Conservation (phyloP, 2,888 invertebrate genomes). For the Nesidiocoris tenuis region DNA sequence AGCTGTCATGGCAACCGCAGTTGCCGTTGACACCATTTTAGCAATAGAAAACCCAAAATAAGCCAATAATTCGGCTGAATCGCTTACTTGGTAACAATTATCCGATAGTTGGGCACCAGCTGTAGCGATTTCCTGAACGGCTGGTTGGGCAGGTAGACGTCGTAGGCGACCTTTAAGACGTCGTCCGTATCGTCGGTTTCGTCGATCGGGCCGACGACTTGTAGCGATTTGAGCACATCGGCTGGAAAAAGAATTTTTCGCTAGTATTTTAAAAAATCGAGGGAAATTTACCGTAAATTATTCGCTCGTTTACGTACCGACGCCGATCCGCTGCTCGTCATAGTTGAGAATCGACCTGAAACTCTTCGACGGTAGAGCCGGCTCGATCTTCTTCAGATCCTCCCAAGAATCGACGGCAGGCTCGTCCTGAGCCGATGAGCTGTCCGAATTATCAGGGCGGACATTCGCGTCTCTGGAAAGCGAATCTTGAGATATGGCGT, state of each 20-base stretch:
- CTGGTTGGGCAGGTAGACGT: slow-evolving; percentile 46
- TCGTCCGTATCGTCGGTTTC: background rate
- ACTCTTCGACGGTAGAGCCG: background rate
- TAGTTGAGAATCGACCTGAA: slow-evolving; percentile 4
- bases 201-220: slow-evolving; percentile 46
- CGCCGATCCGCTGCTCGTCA: slow-evolving; percentile 9
- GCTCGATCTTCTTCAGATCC: background rate
- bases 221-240: slow-evolving; percentile 44
- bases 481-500: background rate
- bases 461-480: background rate
- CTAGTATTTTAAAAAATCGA: too few species aligned
- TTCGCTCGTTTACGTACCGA: slow-evolving; percentile 24
- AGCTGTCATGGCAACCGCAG: too few species aligned
- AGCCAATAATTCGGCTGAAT: too few species aligned
- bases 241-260: slow-evolving; percentile 46
- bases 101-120: slow-evolving; percentile 47
- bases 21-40: too few species aligned
- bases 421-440: background rate
- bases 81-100: slow-evolving; percentile 47
- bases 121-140: slow-evolving; percentile 47
- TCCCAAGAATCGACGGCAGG: background rate
- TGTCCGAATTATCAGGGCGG: background rate
- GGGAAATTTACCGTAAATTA: background rate
- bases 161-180: slow-evolving; percentile 47
- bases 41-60: too few species aligned